Evolutionary conservation across 2,888 invertebrate species (phyloP), one percentile per base, ranked within the genome.

Genomic region (Alviniconcha strummeri): DNA sequence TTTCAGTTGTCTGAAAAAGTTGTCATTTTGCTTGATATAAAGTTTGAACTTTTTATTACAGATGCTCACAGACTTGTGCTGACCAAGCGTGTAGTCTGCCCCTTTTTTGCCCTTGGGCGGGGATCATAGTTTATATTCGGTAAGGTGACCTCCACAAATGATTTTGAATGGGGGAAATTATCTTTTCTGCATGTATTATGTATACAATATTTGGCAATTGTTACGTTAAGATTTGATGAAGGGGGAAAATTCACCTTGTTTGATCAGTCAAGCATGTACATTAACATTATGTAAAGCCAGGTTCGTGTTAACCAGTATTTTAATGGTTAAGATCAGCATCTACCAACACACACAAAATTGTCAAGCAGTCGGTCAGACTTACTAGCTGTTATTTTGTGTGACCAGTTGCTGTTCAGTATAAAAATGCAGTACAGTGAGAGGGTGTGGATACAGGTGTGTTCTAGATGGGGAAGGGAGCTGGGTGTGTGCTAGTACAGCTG

Each of bases 131-230:
- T 82, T 36, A 76, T 55, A 69, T 84, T 85, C 78, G 85, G 85
- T 85, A 85, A 85, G 85, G 85, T 84, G 74, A 82, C 84, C 69
- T 77, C 78, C 82, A 79, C 79, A 80, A 67, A 74, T 81, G 54
- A 72, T 72, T 64, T 56, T 19, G 69, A 56, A 54, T 19, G 75
- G 57, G 55, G 4, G 17, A 36, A 78, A 52, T 36, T 36, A 36
- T 36, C 36, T 36, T 36, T 36, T 36, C 36, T 36, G 36, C 36
- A 36, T 36, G 36, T 36, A 75, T 8, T 76, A 8, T 77, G 36
- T n/a, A 56, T 77, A 17, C 5, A 13, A n/a, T n/a, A 6, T n/a
- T 17, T 56, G 4, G 57, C 57, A 15, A 13, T 77, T 8, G 19
- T 57, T 77, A 17, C 15, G n/a, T 77, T 17, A 5, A n/a, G n/a